phyloP scores from a whole-genome alignment of 2,888 invertebrate species.

The Scaptomyza reducta region DNA sequence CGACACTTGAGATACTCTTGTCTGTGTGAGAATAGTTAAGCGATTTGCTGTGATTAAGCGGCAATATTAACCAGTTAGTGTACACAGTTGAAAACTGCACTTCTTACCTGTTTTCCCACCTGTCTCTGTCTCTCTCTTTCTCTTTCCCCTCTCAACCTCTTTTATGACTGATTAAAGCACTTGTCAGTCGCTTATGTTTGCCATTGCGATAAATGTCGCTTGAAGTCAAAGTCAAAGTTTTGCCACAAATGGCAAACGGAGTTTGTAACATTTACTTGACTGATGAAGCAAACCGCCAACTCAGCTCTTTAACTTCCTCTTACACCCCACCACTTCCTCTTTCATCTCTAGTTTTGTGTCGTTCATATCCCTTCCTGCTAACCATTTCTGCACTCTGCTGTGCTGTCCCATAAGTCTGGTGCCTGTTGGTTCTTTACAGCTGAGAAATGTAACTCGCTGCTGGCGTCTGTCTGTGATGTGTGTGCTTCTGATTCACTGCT shows the following conservation, averaged over 20 bases:
- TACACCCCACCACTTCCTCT: constrained; percentile 2
- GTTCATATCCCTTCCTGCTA: too few species aligned
- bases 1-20: not conserved
- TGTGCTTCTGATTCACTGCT: constrained; percentile 29
- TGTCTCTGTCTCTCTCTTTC: not conserved
- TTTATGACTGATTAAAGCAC: constrained; percentile 22
- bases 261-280: constrained; percentile 21
- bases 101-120: not conserved
- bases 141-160: not conserved
- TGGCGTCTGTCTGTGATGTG: constrained; percentile 38
- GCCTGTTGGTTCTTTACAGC: constrained; percentile 43
- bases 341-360: not conserved
- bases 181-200: constrained; percentile 29
- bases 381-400: not conserved
- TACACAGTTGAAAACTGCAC: not conserved
- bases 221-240: constrained; percentile 13
- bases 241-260: constrained; percentile 33
- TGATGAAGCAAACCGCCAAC: constrained; percentile 33
- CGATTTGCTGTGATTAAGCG: not conserved
- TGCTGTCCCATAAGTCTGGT: constrained; percentile 41
- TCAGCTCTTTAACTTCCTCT: constrained; percentile 1
- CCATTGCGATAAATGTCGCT: constrained; percentile 22
- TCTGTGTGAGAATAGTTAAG: not conserved
- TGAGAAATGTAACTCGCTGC: constrained; percentile 41
- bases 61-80: constrained; percentile 3